Percentiles rank a stretch among this genome's conserved stretches.
phyloP scores from a whole-genome alignment of 2,113 vertebrate genomes.

The Clarias magur region DNA sequence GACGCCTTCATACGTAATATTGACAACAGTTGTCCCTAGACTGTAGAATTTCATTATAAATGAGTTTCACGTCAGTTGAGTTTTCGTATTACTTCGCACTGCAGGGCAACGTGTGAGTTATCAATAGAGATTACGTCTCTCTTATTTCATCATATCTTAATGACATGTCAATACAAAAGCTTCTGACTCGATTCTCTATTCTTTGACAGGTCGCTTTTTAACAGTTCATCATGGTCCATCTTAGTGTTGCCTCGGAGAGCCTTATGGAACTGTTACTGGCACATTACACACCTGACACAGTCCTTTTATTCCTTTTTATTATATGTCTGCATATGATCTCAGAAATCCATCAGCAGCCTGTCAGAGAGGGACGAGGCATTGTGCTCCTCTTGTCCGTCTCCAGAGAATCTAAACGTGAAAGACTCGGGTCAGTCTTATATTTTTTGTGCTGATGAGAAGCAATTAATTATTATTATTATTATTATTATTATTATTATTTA shows the following conservation, averaged over 20 bases:
- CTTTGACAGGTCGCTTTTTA: background rate
- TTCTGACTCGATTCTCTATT: background rate
- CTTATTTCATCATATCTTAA: background rate
- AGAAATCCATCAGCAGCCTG: background rate
- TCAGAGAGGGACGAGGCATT: background rate
- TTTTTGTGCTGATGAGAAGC: background rate
- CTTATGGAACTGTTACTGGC: background rate
- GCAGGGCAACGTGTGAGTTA: background rate
- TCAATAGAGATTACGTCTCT: background rate
- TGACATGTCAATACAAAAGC: background rate
- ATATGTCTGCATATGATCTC: background rate
- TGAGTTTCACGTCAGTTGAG: background rate
- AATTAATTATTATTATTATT: constrained; percentile 4
- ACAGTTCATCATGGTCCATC: background rate
- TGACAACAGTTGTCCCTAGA: background rate
- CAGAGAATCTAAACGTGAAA: background rate
- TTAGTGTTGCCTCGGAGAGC: background rate
- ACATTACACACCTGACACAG: background rate
- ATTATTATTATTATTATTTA: no score
- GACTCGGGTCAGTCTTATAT: background rate
- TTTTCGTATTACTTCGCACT: background rate
- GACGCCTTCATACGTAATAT: no score
- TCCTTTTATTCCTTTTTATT: background rate
- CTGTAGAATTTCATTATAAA: background rate
- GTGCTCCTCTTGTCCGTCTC: background rate